Evolutionary conservation across 2,888 invertebrate genomes (phyloP).

Genomic region (Diploptera punctata): DNA sequence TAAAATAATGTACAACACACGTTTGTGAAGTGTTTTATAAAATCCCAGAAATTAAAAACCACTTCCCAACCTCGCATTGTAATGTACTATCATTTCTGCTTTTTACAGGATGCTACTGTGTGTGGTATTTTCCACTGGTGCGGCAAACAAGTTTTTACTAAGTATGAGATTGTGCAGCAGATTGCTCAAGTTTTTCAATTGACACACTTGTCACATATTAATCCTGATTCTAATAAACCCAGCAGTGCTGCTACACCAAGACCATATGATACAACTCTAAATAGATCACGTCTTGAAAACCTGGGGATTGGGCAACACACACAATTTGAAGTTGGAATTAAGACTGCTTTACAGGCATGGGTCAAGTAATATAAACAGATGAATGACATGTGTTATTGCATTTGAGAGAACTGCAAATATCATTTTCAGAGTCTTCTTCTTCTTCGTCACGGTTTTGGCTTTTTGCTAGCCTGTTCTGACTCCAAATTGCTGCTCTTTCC

Average conservation of each 20-base stretch:
- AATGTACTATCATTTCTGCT: too few species aligned
- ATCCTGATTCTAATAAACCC: slow-evolving; percentile 50
- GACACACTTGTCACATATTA: slow-evolving; percentile 51
- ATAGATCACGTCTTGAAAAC: slow-evolving; percentile 49
- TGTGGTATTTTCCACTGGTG: slow-evolving; percentile 59
- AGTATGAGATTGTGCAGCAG: slow-evolving; percentile 57
- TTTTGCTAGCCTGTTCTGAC: too few species aligned
- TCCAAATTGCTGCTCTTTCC: too few species aligned
- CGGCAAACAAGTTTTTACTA: slow-evolving; percentile 58
- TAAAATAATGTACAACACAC: too few species aligned
- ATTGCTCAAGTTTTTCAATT: slow-evolving; percentile 56
- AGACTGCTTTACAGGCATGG: slow-evolving; percentile 45
- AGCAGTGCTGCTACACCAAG: slow-evolving; percentile 47
- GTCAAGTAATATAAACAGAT: slow-evolving; percentile 20
- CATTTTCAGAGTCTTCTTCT: too few species aligned
- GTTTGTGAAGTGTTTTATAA: too few species aligned
- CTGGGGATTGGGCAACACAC: slow-evolving; percentile 53
- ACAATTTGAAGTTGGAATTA: slow-evolving; percentile 53
- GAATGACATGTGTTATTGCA: too few species aligned
- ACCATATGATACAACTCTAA: slow-evolving; percentile 55
- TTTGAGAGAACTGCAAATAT: too few species aligned
- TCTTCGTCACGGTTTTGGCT: too few species aligned
- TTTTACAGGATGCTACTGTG: slow-evolving; percentile 44
- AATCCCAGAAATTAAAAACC: too few species aligned
- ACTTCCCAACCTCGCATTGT: too few species aligned